Evolutionary conservation across 2,113 vertebrate genomes (phyloP).

Genomic region (Panthera tigris): DNA sequence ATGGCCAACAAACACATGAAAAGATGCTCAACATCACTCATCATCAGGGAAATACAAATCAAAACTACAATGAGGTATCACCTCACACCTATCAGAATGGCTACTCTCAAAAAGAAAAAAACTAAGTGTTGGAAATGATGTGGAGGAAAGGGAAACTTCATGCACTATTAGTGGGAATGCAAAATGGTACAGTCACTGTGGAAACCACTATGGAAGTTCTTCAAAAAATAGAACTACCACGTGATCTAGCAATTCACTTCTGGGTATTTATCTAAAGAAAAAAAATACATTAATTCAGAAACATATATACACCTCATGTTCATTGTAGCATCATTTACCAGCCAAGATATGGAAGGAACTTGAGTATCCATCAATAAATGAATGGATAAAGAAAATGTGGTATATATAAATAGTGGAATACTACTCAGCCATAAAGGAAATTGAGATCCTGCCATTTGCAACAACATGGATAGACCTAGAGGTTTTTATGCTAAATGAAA

Average conservation of each 20-base stretch:
- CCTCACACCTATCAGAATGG: background rate
- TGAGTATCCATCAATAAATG: background rate
- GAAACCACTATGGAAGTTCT: background rate
- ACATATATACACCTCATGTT: background rate
- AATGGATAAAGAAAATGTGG: background rate
- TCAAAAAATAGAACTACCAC: background rate
- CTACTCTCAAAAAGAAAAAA: background rate
- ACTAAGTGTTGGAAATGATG: background rate
- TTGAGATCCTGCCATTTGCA: background rate
- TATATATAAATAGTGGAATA: background rate
- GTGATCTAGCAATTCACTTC: background rate
- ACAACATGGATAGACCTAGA: background rate
- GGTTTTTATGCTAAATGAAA: background rate
- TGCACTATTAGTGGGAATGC: background rate
- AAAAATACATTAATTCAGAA: background rate
- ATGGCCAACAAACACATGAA: background rate
- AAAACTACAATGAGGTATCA: background rate
- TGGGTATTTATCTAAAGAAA: background rate
- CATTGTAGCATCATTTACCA: background rate
- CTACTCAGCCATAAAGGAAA: background rate
- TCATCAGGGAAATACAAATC: background rate
- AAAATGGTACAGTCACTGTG: background rate
- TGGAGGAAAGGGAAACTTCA: background rate
- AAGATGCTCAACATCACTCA: background rate
- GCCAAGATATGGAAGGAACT: background rate